Evolutionary conservation across 2,797 vertebrate species (phyloP).

Genomic region (Neomorphus geoffroyi): DNA sequence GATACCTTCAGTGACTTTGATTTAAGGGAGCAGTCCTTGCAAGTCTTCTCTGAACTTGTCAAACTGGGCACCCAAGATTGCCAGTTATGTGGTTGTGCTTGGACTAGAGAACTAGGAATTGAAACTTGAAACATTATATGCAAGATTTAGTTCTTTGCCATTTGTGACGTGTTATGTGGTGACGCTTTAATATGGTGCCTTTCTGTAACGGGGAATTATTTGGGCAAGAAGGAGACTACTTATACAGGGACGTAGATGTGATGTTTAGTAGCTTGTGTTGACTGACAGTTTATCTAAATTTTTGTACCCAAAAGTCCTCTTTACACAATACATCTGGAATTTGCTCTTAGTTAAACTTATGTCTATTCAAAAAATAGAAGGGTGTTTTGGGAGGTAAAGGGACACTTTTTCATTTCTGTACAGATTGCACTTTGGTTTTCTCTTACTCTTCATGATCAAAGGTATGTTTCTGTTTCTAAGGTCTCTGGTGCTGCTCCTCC

Average conservation of each 20-base stretch:
- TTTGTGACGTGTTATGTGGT: background rate
- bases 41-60: background rate
- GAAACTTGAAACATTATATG: background rate
- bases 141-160: background rate
- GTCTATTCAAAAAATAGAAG: background rate
- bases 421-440: background rate
- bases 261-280: background rate
- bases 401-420: background rate
- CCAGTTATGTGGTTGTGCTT: background rate
- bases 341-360: background rate
- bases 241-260: background rate
- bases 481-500: conserved; percentile 96
- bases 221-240: background rate
- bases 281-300: background rate
- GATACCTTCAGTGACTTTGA: background rate
- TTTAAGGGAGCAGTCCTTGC: background rate
- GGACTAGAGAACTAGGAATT: background rate
- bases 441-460: background rate
- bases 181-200: background rate
- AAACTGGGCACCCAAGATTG: background rate
- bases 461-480: conserved; percentile 76
- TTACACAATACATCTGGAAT: background rate
- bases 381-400: background rate
- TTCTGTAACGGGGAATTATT: background rate
- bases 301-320: background rate